These are phyloP conservation scores for Astreopora myriophthalma DNA, from an alignment of 64 coral and sea anemone species.

Conservation along the genomic window DNA sequence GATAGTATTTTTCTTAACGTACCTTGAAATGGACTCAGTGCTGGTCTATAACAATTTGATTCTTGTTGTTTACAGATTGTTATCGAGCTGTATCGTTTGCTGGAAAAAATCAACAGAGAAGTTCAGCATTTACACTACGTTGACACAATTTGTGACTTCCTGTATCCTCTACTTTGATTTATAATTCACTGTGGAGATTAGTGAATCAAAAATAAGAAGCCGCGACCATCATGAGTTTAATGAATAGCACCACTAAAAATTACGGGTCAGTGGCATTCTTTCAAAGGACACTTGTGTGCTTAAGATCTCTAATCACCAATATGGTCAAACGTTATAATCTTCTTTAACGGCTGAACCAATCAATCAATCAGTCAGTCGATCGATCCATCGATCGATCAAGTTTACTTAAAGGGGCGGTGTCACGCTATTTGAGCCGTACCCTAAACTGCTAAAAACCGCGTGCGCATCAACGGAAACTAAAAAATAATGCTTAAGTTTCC, in stretches of 20 bases:
- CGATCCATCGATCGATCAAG: too few species aligned
- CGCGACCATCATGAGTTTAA: too few species aligned
- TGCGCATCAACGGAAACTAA: too few species aligned
- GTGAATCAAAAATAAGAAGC: neutral
- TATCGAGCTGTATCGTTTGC: conserved; percentile 77
- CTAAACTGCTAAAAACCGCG: too few species aligned
- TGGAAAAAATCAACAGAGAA: conserved; percentile 81
- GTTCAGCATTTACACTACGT: conserved; percentile 79
- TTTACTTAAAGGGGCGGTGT: too few species aligned
- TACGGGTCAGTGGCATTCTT: neutral
- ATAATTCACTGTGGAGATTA: neutral
- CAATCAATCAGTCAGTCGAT: too few species aligned
- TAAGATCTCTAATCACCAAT: too few species aligned
- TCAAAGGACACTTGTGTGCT: neutral
- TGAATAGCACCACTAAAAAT: too few species aligned
- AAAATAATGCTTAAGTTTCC: too few species aligned
- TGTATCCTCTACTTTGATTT: conserved; percentile 84
- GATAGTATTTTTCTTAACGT: neutral
- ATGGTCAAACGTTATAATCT: too few species aligned
- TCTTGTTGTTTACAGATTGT: conserved; percentile 63
- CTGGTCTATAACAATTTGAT: neutral
- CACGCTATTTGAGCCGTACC: too few species aligned
- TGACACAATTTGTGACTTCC: conserved; percentile 96
- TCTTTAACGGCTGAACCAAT: too few species aligned
- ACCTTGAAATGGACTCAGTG: neutral